Conservation (phyloP, 2,113 vertebrate genomes). For the Arvicanthis niloticus region DNA sequence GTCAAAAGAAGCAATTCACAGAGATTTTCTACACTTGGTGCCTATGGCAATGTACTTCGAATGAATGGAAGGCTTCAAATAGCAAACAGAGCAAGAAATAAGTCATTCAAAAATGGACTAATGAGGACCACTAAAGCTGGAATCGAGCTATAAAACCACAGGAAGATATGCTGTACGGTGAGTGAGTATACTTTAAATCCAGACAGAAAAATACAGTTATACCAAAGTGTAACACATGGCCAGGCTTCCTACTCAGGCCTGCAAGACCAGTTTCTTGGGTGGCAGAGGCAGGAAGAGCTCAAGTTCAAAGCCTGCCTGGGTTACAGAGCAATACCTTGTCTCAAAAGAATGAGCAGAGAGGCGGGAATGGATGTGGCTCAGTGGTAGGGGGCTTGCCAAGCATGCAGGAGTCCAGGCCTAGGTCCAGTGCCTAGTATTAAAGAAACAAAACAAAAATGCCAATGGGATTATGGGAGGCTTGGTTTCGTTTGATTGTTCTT, state of each 20-base stretch:
- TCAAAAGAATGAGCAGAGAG: background rate
- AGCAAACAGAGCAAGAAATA: background rate
- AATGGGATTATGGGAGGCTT: background rate
- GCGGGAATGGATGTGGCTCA: background rate
- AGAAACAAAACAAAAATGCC: background rate
- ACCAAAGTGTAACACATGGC: background rate
- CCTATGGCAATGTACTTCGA: background rate
- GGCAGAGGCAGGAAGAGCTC: background rate
- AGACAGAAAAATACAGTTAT: background rate
- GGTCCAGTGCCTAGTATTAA: too few species aligned
- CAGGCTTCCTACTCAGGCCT: background rate
- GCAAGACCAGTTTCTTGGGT: background rate
- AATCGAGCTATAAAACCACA: background rate
- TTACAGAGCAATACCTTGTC: background rate
- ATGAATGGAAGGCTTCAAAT: background rate
- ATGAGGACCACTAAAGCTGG: background rate
- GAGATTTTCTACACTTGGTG: background rate
- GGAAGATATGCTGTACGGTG: background rate
- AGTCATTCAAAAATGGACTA: background rate
- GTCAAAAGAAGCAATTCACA: slow-evolving; percentile 4
- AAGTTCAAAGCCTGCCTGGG: background rate
- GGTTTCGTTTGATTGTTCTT: background rate
- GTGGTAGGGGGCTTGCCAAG: background rate
- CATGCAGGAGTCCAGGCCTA: background rate
- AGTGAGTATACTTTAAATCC: background rate